A percentile compares a stretch with the other conserved stretches of the same genome.
phyloP scores from a whole-genome alignment of 2,113 vertebrate species.

The Hipposideros armiger region DNA sequence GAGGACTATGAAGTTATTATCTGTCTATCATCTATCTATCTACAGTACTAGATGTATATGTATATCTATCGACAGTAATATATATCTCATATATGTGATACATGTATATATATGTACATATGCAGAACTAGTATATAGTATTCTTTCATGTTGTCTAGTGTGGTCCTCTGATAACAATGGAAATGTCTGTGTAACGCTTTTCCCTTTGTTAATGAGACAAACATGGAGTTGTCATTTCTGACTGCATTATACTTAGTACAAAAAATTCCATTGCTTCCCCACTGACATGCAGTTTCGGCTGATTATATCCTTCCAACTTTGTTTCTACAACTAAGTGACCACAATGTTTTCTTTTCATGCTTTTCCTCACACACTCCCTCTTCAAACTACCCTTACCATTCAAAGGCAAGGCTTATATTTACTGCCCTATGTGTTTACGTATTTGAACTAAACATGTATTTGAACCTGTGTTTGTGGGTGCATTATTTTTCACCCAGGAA shows the following conservation, averaged over 20 bases:
- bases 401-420: neutral
- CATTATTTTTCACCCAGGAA: neutral
- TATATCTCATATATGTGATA: no score
- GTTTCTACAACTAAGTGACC: neutral
- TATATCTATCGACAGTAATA: neutral
- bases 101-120: no score
- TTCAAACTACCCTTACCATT: neutral
- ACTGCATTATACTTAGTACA: neutral
- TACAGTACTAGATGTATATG: neutral
- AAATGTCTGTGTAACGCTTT: neutral
- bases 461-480: neutral
- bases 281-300: neutral
- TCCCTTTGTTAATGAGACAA: neutral
- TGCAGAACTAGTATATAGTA: neutral
- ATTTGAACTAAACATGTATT: neutral
- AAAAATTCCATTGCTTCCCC: fast-evolving
- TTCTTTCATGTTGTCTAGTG: neutral
- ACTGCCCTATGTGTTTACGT: neutral
- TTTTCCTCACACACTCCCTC: neutral
- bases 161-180: neutral
- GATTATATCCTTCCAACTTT: neutral
- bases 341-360: neutral
- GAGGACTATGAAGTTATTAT: neutral
- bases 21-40: neutral
- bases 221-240: neutral